Base-by-base conservation (phyloP, 2,888 invertebrate species). In the Chrysodeixis includens region DNA sequence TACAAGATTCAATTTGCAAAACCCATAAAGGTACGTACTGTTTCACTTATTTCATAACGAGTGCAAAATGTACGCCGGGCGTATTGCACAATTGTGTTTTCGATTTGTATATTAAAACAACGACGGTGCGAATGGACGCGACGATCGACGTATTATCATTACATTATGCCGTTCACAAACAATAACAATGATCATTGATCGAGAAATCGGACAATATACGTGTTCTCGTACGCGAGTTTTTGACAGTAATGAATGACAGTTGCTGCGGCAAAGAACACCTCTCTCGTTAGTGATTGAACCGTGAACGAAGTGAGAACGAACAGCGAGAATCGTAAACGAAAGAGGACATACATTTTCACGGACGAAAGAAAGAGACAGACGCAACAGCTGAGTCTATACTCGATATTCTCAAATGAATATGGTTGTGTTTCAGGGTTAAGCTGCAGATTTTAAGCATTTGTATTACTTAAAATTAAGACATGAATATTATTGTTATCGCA, bases 141-240 rank as follows among this genome's bases (percentile, higher is more conserved):
- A 76, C 64, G 69, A 68, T 69, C 69, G 74, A 76, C 76, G 82
- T 83, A 83, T 87, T 87, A 85, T 83, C 83, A 81, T 84, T 85
- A 83, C 82, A 81, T 78, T 84, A 74, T 69, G 86, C 76, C 80
- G 80, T 83, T 89, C 89, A 90, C 87, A 81, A 93, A 93, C 92
- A 94, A 93, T 90, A 93, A 94, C 92, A 94, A 87, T 86, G 87
- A 87, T 87, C 89, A 92, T 90, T 91, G 91, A 93, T 92, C 90
- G 89, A 82, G 79, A 85, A 82, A 81, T 78, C 80, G 76, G 80
- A 81, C 81, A 74, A 82, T 70, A 83, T 78, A 81, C 83, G 83
- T 79, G 81, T 78, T 77, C 81, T 77, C 84, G 74, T 81, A 79
- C 79, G 79, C 74, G 69, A 67, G 78, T 63, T 79, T 81, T 81